Evolutionary conservation across 2,113 vertebrate species (phyloP), one percentile per base, ranked within the genome.

Genomic region (Eudyptes chrysolophus): DNA sequence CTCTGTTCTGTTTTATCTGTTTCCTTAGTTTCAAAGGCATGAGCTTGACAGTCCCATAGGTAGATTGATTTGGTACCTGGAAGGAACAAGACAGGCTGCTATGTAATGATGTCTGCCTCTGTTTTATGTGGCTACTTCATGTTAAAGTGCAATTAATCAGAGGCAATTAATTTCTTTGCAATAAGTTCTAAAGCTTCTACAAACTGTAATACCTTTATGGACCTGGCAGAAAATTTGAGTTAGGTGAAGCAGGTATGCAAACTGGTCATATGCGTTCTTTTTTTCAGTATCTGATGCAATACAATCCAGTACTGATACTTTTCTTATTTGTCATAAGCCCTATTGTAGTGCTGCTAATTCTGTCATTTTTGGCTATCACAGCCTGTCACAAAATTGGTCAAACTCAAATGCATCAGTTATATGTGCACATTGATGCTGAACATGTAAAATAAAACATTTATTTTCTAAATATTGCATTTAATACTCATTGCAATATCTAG

Each of bases 351-450:
- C 95, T 98, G 95, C 96, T 87, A 44, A 84, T 98, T 92, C 97
- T 98, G 64, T 97, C 96, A 64, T 65, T 96, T 76, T 96, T 97
- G 75, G 95, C 98, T 13, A 90, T 98, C 12, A 55, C 98, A 96
- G 92, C 98, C 84, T 98, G 97, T 91, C 98, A 98, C 57, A 97
- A 98, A 94, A 98, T 98, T 40, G 97, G 97, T 89, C 98, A 97
- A 14, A 97, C 96, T 40, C 97, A 97, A 32, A 96, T 98, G 46
- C 97, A 98, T 89, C 93, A 98, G 84, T 97, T 98, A 90, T 97
- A 97, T 82, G 97, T 98, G 96, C 98, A 97, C 10, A 11, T n/a
- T 64, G 98, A 98, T 86, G 96, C 97, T 2, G 98, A 98, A 90
- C 97, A 98, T 84, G 97, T 98, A 95, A 91, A 90, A 65, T 17